These are phyloP conservation scores for Peromyscus nudipes DNA, from an alignment of 2,797 vertebrate genomes.

Conservation along the genomic window DNA sequence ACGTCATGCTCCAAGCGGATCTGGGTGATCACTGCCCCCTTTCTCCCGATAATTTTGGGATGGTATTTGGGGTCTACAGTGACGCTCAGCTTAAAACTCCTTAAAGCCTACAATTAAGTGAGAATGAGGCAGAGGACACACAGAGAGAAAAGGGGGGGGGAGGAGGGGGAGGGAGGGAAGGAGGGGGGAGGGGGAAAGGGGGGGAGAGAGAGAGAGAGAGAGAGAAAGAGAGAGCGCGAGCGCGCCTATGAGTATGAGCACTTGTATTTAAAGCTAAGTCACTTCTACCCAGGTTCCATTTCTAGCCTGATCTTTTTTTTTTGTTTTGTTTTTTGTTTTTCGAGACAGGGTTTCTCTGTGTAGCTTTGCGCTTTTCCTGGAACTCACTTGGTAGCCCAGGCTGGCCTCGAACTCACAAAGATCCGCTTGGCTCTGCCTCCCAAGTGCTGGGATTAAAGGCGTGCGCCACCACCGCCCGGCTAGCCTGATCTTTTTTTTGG, in stretches of 20 bases:
- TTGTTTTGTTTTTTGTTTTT: not conserved
- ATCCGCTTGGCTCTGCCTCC: no score
- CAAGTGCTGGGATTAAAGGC: no score
- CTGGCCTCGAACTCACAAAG: no score
- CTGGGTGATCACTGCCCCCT: slow-evolving; percentile 97
- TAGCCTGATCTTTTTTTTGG: not conserved
- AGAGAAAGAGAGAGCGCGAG: not conserved
- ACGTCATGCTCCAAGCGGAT: slow-evolving; percentile 98
- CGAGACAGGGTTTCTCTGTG: not conserved
- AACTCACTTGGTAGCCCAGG: no score
- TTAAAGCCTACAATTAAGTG: slow-evolving; percentile 91
- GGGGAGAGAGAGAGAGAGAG: not conserved
- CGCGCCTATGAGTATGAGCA: not conserved
- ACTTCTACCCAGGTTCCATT: not conserved
- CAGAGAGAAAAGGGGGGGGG: no score
- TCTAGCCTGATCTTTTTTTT: not conserved
- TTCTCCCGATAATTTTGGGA: slow-evolving; percentile 98
- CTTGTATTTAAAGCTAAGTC: not conserved
- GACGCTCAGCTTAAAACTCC: slow-evolving; percentile 98
- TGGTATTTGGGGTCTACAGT: slow-evolving; percentile 99
- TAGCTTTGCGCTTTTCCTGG: no score
- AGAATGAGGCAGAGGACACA: not conserved
- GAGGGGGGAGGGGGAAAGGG: fast-evolving
- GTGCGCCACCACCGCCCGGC: no score
- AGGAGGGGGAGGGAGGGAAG: no score